Evolutionary conservation across 1,140 invertebrate species (phyloP).

Genomic region (Venturia canescens): DNA sequence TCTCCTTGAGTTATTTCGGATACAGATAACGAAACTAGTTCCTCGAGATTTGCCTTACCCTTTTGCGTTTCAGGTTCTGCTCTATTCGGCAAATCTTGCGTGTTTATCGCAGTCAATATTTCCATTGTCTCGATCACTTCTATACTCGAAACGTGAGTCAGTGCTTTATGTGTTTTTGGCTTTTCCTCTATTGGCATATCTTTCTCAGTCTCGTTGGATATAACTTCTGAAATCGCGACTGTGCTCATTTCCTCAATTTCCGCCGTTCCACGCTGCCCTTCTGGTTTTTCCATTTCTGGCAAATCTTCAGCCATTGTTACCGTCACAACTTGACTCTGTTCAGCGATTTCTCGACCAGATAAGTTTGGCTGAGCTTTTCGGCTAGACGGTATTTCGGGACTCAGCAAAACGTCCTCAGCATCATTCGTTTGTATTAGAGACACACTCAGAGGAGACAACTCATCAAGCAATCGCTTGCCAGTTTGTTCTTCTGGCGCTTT

Average conservation of each 20-base stretch:
- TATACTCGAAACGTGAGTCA: slow-evolving; percentile 58
- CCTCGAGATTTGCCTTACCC: slow-evolving; percentile 61
- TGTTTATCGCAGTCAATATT: slow-evolving; percentile 57
- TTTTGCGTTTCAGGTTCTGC: slow-evolving; percentile 59
- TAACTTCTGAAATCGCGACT: slow-evolving; percentile 63
- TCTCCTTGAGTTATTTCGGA: slow-evolving; percentile 66
- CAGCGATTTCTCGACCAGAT: slow-evolving; percentile 56
- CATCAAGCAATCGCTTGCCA: slow-evolving; percentile 52
- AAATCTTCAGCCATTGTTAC: slow-evolving; percentile 60
- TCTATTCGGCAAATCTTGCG: slow-evolving; percentile 56
- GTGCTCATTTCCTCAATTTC: slow-evolving; percentile 63
- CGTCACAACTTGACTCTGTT: slow-evolving; percentile 59
- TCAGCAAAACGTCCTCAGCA: slow-evolving; percentile 56
- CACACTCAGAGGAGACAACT: slow-evolving; percentile 57
- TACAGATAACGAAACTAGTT: slow-evolving; percentile 62
- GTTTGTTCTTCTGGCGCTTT: slow-evolving; percentile 51
- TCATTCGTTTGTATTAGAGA: slow-evolving; percentile 61
- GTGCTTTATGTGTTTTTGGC: slow-evolving; percentile 58
- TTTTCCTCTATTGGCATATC: slow-evolving; percentile 53
- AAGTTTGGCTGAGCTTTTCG: slow-evolving; percentile 52
- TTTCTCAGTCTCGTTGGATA: slow-evolving; percentile 63
- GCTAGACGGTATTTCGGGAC: slow-evolving; percentile 45
- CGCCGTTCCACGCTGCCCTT: slow-evolving; percentile 53
- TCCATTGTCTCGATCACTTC: slow-evolving; percentile 66
- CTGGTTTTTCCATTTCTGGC: slow-evolving; percentile 51